phyloP scores from a whole-genome alignment of 2,113 vertebrate species.

The Tenrec ecaudatus region DNA sequence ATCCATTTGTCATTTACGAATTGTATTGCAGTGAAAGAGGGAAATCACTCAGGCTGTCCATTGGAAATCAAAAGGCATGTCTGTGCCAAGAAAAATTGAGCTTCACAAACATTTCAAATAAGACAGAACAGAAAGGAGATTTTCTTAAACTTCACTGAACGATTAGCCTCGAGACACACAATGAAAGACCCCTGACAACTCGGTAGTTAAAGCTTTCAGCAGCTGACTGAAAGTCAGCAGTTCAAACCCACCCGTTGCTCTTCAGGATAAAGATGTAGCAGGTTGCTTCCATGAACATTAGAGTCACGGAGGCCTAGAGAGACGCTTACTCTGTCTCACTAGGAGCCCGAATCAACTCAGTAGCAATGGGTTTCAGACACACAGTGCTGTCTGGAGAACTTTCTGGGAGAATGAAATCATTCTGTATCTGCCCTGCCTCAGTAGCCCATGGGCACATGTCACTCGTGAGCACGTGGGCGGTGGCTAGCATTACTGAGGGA shows the following conservation, averaged over 20 bases:
- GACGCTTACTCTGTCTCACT: background rate
- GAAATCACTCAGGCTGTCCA: background rate
- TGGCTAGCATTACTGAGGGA: background rate
- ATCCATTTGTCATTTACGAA: background rate
- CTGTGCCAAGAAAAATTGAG: slow-evolving; percentile 30
- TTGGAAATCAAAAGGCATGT: slow-evolving; percentile 41
- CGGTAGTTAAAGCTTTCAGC: background rate
- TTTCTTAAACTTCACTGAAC: background rate
- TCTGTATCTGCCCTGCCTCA: background rate
- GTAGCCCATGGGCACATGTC: background rate
- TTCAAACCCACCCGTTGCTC: background rate
- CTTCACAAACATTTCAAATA: slow-evolving; percentile 1
- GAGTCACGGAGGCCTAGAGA: background rate
- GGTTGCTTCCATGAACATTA: background rate
- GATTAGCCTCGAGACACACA: background rate
- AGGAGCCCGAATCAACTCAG: background rate
- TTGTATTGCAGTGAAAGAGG: background rate
- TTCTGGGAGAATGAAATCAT: background rate
- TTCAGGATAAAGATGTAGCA: background rate
- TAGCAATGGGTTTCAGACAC: background rate
- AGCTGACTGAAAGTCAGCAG: background rate
- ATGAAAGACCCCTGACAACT: background rate
- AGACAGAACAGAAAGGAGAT: slow-evolving; percentile 1
- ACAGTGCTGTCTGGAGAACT: background rate
- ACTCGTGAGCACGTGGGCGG: background rate